Conservation (phyloP, 2,113 vertebrate genomes). For the Microcebus murinus region DNA sequence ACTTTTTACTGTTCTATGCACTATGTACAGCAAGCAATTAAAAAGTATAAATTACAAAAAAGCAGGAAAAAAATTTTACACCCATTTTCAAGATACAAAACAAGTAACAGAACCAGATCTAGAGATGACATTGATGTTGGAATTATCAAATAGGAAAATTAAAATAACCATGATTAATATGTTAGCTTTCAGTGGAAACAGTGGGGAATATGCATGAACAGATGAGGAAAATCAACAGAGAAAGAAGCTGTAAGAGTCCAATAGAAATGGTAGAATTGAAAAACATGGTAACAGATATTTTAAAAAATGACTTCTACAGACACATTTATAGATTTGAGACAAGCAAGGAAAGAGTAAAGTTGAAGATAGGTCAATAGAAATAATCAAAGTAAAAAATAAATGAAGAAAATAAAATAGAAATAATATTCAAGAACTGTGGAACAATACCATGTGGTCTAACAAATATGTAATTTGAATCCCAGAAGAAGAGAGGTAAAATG, state of each 20-base stretch:
- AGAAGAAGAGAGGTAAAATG: not conserved
- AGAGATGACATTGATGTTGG: not conserved
- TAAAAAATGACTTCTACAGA: not conserved
- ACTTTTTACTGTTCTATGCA: not conserved
- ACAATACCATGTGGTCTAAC: not conserved
- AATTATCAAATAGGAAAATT: not conserved
- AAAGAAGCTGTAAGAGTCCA: not conserved
- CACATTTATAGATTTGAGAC: not conserved
- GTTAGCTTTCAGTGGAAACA: not conserved
- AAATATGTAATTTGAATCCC: not conserved
- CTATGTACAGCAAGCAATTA: not conserved
- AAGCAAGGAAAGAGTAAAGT: not conserved
- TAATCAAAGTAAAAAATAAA: not conserved
- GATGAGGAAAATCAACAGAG: not conserved
- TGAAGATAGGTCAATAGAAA: not conserved
- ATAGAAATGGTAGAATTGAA: not conserved
- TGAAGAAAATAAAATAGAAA: not conserved
- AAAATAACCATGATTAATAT: not conserved
- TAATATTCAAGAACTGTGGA: not conserved
- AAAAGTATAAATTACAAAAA: not conserved
- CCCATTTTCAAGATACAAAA: not conserved
- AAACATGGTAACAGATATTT: not conserved
- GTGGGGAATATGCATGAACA: not conserved
- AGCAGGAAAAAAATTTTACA: not conserved
- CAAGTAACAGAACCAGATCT: not conserved